These are phyloP conservation scores for Heliconius ethilla DNA, from an alignment of 2,888 invertebrate species.

Conservation along the genomic window DNA sequence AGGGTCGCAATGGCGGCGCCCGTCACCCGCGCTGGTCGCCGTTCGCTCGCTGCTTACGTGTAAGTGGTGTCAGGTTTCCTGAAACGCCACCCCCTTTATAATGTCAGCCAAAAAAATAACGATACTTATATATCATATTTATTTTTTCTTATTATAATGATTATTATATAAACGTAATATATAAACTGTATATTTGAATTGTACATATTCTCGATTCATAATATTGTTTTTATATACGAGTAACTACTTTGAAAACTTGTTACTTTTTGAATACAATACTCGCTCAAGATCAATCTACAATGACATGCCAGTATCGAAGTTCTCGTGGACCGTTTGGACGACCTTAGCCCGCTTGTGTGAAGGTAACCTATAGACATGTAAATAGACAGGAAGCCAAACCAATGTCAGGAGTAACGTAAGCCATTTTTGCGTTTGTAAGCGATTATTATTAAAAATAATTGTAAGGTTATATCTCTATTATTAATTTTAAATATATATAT, in stretches of 20 bases:
- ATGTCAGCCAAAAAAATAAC: slow-evolving; percentile 7
- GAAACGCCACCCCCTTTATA: slow-evolving; percentile 33
- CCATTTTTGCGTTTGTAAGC: slow-evolving; percentile 43
- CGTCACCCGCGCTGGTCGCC: slow-evolving; percentile 54
- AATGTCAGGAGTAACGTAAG: slow-evolving; percentile 65
- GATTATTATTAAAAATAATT: slow-evolving; percentile 2
- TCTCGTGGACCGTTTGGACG: slow-evolving; percentile 52
- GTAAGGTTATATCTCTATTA: neutral
- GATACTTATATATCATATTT: neutral
- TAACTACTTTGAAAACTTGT: slow-evolving; percentile 2
- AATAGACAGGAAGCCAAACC: slow-evolving; percentile 76
- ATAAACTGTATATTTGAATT: neutral
- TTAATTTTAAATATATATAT: neutral
- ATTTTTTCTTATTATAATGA: neutral
- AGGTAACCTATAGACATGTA: slow-evolving; percentile 75
- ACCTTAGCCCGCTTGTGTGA: slow-evolving; percentile 78
- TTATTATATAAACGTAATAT: neutral
- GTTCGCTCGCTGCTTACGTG: slow-evolving; percentile 47
- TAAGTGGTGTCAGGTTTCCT: slow-evolving; percentile 49
- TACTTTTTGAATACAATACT: slow-evolving; percentile 18
- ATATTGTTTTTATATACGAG: neutral
- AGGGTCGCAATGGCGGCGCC: slow-evolving; percentile 68
- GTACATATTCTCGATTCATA: neutral
- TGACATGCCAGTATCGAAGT: slow-evolving; percentile 44
- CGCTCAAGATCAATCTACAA: slow-evolving; percentile 32